Evolutionary conservation across 2,113 vertebrate genomes (phyloP).

Genomic region (Thymallus thymallus): DNA sequence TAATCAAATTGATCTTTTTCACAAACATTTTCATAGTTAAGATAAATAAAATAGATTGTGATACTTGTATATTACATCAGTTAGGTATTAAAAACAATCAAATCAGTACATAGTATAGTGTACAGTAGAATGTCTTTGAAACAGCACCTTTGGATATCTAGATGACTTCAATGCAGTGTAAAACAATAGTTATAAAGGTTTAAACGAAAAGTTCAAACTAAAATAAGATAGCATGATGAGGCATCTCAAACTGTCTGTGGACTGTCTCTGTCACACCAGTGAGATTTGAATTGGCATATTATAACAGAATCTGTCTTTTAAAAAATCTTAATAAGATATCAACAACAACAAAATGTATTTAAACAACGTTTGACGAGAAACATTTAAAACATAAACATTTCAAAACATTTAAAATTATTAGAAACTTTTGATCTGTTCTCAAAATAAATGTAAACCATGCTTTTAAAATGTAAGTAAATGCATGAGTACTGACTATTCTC

Average conservation of each 20-base stretch:
- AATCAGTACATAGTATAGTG: background rate
- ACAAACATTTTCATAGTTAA: slow-evolving; percentile 68
- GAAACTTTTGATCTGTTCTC: background rate
- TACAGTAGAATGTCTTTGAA: slow-evolving; percentile 32
- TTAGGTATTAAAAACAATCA: slow-evolving; percentile 12
- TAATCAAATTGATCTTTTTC: slow-evolving; percentile 59
- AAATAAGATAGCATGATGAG: too few relatives aligned
- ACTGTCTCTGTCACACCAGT: too few relatives aligned
- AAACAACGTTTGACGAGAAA: background rate
- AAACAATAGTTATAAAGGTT: too few relatives aligned
- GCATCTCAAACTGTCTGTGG: too few relatives aligned
- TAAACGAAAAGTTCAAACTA: too few relatives aligned
- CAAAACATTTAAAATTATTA: background rate
- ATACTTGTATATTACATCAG: slow-evolving; percentile 43
- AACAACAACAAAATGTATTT: too few relatives aligned
- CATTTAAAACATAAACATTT: background rate
- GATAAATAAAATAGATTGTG: slow-evolving; percentile 71
- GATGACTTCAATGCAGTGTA: background rate
- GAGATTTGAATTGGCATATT: background rate
- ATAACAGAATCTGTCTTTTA: too few relatives aligned
- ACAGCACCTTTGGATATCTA: slow-evolving; percentile 46
- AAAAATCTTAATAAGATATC: too few relatives aligned
- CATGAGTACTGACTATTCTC: slow-evolving; percentile 9
- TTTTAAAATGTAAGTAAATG: slow-evolving; percentile 20
- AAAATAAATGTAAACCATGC: slow-evolving; percentile 53